Evolutionary conservation across 2,888 invertebrate genomes (phyloP), one percentile per base, ranked within the genome.

Genomic region (Philereme vetulata): DNA sequence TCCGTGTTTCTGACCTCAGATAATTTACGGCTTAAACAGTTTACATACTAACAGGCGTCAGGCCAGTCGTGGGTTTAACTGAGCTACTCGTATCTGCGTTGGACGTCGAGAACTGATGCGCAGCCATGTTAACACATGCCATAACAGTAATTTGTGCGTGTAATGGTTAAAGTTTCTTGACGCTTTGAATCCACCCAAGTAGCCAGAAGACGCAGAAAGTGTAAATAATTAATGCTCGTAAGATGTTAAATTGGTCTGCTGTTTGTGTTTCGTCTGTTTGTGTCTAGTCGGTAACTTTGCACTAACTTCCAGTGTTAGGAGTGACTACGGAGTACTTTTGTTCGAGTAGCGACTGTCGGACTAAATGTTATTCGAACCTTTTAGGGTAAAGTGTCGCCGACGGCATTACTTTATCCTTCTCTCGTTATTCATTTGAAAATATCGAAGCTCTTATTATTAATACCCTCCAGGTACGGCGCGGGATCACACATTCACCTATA

Each of bases 401-500:
- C 44, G 40, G 55, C 48, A 54, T 43, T 55, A 60, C 56, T 64
- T 61, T 56, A 60, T 56, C 34, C 36, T 50, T 52, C 46, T 68
- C 64, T 67, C 70, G 72, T 67, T 72, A 75, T 77, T 75, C 74
- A 79, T 78, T 78, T 51, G 56, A 66, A 67, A 67, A 64, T 77
- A 72, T 72, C 66, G 67, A 72, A 72, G 74, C 71, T 75, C 74
- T 67, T 62, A 66, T 64, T 62, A 65, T 63, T 67, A 65, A 60
- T 57, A 61, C 65, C 60, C 82, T 79, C 79, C 85, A 82, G 85
- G 84, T 79, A 65, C 64, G 56, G 67, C 50, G 64, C 43, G 76
- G 80, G 80, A 84, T 82, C 88, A 89, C 83, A 90, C 77, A 90
- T 87, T 88, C 89, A 86, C 88, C 89, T 92, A 92, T 90, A 90